Evolutionary conservation across 2,113 vertebrate species (phyloP).

Genomic region (Bubalus kerabau): DNA sequence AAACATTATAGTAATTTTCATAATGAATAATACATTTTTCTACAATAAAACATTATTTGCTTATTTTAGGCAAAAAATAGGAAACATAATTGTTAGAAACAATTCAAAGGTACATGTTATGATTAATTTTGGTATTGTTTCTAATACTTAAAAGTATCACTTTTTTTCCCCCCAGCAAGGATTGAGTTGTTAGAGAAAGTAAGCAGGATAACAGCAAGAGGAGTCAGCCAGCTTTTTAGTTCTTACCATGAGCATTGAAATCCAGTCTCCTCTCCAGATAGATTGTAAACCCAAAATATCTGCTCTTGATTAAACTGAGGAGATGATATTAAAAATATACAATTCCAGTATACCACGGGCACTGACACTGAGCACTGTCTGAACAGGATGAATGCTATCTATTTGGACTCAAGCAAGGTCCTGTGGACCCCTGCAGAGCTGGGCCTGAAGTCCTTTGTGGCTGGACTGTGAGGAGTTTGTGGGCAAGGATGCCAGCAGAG

Average conservation of each 20-base stretch:
- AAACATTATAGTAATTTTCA: neutral
- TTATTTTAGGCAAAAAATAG: neutral
- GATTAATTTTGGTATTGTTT: neutral
- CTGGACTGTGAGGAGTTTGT: neutral
- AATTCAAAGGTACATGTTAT: neutral
- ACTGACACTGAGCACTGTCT: neutral
- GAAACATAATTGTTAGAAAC: neutral
- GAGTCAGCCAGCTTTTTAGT: neutral
- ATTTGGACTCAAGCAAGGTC: neutral
- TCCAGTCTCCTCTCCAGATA: neutral
- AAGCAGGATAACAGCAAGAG: neutral
- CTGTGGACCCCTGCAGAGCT: no score
- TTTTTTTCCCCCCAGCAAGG: neutral
- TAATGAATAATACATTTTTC: neutral
- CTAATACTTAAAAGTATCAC: neutral
- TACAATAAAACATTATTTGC: neutral
- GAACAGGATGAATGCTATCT: neutral
- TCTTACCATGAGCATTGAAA: neutral
- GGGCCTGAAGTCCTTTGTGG: neutral
- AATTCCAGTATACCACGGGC: neutral
- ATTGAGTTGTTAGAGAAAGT: neutral
- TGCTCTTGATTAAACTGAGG: neutral
- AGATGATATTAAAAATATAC: neutral
- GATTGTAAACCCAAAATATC: neutral
- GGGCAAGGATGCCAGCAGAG: rapidly evolving